Evolutionary conservation across 1,140 invertebrate species (phyloP).

Genomic region (Archivesica marissinica): DNA sequence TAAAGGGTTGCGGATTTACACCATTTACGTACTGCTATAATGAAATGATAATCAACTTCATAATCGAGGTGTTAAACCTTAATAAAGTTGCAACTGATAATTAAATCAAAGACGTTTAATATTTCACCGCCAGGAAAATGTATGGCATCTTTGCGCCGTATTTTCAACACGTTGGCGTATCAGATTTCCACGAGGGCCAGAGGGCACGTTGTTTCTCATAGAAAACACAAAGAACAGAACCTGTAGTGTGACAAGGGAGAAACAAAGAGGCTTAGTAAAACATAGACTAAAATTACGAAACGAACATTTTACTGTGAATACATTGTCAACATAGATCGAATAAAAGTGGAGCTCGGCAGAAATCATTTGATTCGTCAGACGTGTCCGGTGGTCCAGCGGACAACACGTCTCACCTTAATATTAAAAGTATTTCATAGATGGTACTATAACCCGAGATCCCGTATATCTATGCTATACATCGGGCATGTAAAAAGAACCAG

Average conservation of each 20-base stretch:
- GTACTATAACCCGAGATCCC: too few relatives aligned
- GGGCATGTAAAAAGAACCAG: too few relatives aligned
- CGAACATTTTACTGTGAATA: neutral
- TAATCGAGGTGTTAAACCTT: slow-evolving; percentile 59
- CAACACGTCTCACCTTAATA: too few relatives aligned
- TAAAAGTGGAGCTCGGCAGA: neutral
- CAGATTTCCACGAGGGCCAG: slow-evolving; percentile 41
- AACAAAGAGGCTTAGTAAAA: neutral
- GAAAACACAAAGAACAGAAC: slow-evolving; percentile 9
- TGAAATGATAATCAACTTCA: slow-evolving; percentile 59
- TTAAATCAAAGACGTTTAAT: slow-evolving; percentile 65
- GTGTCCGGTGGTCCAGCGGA: too few relatives aligned
- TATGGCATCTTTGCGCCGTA: slow-evolving; percentile 53
- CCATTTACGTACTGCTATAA: slow-evolving; percentile 49
- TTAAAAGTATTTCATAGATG: too few relatives aligned
- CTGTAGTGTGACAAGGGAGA: neutral
- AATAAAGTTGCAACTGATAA: slow-evolving; percentile 57
- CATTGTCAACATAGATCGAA: neutral
- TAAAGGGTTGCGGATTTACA: slow-evolving; percentile 60
- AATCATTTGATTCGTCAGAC: neutral
- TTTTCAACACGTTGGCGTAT: slow-evolving; percentile 58
- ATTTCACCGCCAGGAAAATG: slow-evolving; percentile 61
- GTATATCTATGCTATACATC: too few relatives aligned
- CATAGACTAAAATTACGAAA: neutral
- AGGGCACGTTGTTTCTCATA: slow-evolving; percentile 42